These are phyloP conservation scores for Pungitius pungitius DNA, from an alignment of 2,113 vertebrate species.

Conservation along the genomic window DNA sequence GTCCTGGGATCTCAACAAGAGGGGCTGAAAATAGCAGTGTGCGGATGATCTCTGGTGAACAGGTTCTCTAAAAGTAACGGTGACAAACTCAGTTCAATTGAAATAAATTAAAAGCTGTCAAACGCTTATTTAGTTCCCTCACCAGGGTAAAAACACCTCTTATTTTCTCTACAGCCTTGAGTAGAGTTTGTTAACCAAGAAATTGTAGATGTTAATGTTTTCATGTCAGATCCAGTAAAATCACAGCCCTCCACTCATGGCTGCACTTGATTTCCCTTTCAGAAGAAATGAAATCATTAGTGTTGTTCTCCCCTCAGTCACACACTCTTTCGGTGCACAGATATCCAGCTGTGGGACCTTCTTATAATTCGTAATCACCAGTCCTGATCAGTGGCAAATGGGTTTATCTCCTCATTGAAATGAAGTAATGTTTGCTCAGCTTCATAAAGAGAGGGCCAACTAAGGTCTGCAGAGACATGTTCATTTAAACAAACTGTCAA, in stretches of 20 bases:
- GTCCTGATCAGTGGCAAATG: conserved; percentile 22
- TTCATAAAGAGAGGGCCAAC: conserved; percentile 46
- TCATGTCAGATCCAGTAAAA: not conserved
- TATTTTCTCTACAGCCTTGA: not conserved
- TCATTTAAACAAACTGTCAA: conserved; percentile 57
- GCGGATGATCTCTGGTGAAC: conserved; percentile 25
- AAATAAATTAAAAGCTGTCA: conserved; percentile 13
- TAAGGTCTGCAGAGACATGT: conserved; percentile 35
- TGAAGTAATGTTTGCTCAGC: conserved; percentile 52
- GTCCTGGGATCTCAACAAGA: conserved; percentile 46
- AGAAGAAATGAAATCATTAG: conserved; percentile 45
- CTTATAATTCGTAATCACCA: conserved; percentile 43
- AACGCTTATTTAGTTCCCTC: not conserved
- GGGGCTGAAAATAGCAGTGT: conserved; percentile 66
- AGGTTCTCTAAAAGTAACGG: conserved; percentile 1
- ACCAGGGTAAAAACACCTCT: no score
- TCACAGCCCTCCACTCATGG: not conserved
- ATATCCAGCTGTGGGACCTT: conserved; percentile 36
- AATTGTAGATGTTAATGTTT: conserved; percentile 15
- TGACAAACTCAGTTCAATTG: conserved; percentile 15
- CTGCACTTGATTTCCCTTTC: conserved; percentile 8
- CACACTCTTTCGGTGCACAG: conserved; percentile 7
- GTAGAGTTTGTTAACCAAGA: not conserved
- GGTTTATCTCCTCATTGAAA: conserved; percentile 32
- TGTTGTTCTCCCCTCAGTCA: conserved; percentile 12